Evolutionary conservation across 2,113 vertebrate species (phyloP).

Genomic region (Micronycteris hirsuta): DNA sequence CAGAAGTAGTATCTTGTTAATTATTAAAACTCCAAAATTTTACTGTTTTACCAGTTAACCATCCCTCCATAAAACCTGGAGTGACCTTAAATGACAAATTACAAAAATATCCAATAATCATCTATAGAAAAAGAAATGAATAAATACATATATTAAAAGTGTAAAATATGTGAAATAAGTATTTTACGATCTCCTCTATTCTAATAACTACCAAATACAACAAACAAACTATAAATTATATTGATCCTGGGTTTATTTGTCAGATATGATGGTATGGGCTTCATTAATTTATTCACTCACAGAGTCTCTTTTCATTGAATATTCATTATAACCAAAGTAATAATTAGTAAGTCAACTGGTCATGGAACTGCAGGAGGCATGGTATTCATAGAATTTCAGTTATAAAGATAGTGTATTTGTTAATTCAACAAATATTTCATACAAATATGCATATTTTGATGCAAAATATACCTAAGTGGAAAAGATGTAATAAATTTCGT

Average conservation of each 20-base stretch:
- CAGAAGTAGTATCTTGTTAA: not conserved
- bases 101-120: not conserved
- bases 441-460: not conserved
- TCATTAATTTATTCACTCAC: not conserved
- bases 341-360: not conserved
- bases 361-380: not conserved
- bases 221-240: not conserved
- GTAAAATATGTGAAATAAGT: not conserved
- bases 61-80: not conserved
- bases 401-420: not conserved
- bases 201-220: not conserved
- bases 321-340: not conserved
- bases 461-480: not conserved
- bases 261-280: not conserved
- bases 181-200: not conserved
- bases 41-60: not conserved
- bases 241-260: not conserved
- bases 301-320: not conserved
- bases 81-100: not conserved
- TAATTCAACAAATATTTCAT: not conserved
- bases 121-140: not conserved
- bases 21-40: not conserved
- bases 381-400: not conserved
- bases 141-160: not conserved
- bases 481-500: not conserved